phyloP scores from a whole-genome alignment of 2,888 invertebrate species.

The Mesopsocus fuscifrons region DNA sequence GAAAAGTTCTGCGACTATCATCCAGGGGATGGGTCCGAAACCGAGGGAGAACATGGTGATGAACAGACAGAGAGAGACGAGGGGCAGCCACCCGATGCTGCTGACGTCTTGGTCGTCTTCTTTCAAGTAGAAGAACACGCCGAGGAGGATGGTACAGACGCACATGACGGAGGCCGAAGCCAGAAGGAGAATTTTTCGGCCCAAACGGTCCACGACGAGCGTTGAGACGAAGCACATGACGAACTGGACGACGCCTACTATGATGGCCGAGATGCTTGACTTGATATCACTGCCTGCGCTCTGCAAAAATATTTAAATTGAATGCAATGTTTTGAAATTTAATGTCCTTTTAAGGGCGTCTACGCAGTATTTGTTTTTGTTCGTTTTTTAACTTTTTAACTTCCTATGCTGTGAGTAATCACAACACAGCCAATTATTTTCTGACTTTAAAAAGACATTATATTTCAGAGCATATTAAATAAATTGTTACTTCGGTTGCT shows the following conservation, averaged over 20 bases:
- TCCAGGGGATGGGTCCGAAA: slow-evolving; percentile 76
- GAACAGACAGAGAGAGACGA: neutral
- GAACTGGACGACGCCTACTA: slow-evolving; percentile 71
- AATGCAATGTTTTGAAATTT: no score
- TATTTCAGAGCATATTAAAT: no score
- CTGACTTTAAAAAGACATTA: no score
- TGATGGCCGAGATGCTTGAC: slow-evolving; percentile 44
- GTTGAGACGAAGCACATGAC: slow-evolving; percentile 53
- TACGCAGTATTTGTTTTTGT: no score
- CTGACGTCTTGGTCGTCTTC: slow-evolving; percentile 12
- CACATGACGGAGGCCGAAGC: slow-evolving; percentile 53
- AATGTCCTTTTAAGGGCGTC: no score
- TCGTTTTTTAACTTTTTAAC: slow-evolving; percentile 1
- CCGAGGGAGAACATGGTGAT: slow-evolving; percentile 25
- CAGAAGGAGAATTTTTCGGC: slow-evolving; percentile 55
- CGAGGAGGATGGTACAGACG: slow-evolving; percentile 44
- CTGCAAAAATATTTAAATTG: slow-evolving; percentile 9
- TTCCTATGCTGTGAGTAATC: no score
- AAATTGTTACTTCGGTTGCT: no score
- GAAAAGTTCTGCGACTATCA: slow-evolving; percentile 68
- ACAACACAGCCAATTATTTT: no score
- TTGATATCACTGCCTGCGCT: slow-evolving; percentile 36
- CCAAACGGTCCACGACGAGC: slow-evolving; percentile 58
- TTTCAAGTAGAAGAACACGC: slow-evolving; percentile 41
- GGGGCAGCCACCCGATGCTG: slow-evolving; percentile 37